Percentiles rank a stretch among this genome's conserved stretches.
Evolutionary conservation across 2,113 vertebrate genomes (phyloP).

Genomic region (Terrapene triunguis): DNA sequence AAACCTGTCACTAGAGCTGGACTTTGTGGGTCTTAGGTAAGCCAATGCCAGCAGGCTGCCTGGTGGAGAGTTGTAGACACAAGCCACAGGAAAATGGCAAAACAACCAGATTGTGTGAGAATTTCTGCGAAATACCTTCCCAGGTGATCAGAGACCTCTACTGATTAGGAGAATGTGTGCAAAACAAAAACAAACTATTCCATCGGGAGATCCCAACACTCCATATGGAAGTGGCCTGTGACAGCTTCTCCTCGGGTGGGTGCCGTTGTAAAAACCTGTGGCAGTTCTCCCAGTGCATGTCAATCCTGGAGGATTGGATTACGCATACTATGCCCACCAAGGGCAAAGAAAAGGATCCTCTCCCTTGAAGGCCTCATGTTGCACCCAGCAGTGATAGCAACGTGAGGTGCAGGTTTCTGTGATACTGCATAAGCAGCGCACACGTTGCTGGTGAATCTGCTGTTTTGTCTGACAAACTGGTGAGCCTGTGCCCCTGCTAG

Average conservation of each 20-base stretch:
- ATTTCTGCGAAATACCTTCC: not conserved
- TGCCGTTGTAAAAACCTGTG: accelerated
- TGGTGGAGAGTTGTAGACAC: not conserved
- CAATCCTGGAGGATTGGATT: not conserved
- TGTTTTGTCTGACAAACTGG: slow-evolving; percentile 17
- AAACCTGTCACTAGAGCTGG: too few relatives aligned
- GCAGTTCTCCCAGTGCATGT: not conserved
- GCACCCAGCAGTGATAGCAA: not conserved
- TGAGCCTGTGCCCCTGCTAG: not conserved
- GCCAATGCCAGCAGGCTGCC: too few relatives aligned
- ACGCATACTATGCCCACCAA: not conserved
- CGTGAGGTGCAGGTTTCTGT: not conserved
- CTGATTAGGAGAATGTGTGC: not conserved
- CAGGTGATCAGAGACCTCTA: not conserved
- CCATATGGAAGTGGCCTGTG: not conserved
- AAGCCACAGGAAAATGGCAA: not conserved
- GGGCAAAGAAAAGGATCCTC: accelerated
- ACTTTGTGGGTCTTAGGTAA: too few relatives aligned
- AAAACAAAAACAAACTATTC: not conserved
- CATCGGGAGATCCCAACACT: too few relatives aligned
- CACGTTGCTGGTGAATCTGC: not conserved
- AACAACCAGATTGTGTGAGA: not conserved
- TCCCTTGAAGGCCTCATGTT: accelerated
- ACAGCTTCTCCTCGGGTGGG: not conserved
- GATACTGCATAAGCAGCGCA: not conserved